These are phyloP conservation scores for Autographa pulchrina DNA, from an alignment of 2,888 invertebrate genomes.

Conservation along the genomic window DNA sequence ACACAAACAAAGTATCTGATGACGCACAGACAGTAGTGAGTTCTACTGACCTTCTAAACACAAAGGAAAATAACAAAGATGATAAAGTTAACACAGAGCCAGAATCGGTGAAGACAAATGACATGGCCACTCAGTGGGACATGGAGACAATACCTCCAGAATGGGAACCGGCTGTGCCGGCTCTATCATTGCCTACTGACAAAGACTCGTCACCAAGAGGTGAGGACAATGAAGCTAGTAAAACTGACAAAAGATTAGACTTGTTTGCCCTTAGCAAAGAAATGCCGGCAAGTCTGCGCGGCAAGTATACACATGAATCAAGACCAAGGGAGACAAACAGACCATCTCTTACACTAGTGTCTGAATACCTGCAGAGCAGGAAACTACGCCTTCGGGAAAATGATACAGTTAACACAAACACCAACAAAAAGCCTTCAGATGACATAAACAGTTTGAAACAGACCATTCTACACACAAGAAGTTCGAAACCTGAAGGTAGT, in stretches of 20 bases:
- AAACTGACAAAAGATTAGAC: constrained; percentile 73
- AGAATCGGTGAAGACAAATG: constrained; percentile 62
- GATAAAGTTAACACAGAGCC: constrained; percentile 44
- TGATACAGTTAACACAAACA: constrained; percentile 53
- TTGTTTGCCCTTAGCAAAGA: constrained; percentile 85
- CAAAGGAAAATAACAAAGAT: constrained; percentile 54
- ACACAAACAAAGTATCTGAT: constrained; percentile 53
- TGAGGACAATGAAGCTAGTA: constrained; percentile 65
- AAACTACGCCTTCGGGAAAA: constrained; percentile 77
- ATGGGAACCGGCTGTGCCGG: constrained; percentile 76
- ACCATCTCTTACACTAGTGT: constrained; percentile 78
- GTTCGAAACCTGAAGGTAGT: constrained; percentile 77
- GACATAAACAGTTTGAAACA: constrained; percentile 79
- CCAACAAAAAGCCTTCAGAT: constrained; percentile 68
- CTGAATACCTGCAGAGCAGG: constrained; percentile 82
- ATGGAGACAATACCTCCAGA: constrained; percentile 72
- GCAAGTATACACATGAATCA: constrained; percentile 61
- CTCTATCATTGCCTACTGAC: constrained; percentile 71
- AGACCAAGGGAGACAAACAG: constrained; percentile 64
- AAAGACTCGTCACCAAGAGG: constrained; percentile 70
- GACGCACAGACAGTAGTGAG: constrained; percentile 38
- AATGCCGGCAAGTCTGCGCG: constrained; percentile 82
- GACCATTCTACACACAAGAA: constrained; percentile 77
- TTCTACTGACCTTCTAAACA: constrained; percentile 31
- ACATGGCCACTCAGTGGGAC: constrained; percentile 84